Base-by-base conservation (phyloP, 2,113 vertebrate genomes). In the Phocoena sinus region DNA sequence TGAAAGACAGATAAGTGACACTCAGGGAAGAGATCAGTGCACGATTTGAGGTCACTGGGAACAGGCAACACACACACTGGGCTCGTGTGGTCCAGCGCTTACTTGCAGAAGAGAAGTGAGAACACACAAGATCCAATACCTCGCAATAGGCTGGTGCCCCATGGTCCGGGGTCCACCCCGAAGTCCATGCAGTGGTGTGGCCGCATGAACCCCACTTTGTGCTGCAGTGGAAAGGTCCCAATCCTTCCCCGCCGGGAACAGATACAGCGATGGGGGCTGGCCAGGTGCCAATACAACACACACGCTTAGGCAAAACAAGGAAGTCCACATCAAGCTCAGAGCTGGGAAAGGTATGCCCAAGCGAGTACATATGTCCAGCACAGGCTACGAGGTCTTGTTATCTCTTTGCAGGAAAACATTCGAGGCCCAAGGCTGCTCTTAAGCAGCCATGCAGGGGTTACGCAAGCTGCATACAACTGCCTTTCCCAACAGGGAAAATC, bases 171-270 rank as follows among this genome's bases (percentile, higher is more conserved):
- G 44, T 31, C n/a, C 3, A 15, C 28, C 11, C 82, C 33, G 6
- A 3, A 65, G 68, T 47, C 2, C 23, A 62, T 0, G 2, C 11
- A 4, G 1, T 10, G 15, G 15, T 7, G 18, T 12, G 53, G 21
- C 25, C 8, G 4, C 33, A 67, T 1, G n/a, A 25, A n/a, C 38
- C 41, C 77, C 67, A 33, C 71, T 20, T 12, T 1, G 0, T 10
- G 58, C 31, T 47, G 15, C 36, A 28, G 38, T 26, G 47, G 53
- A 63, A 82, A 38, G 56, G 62, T 20, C n/a, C 63, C 38, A 56
- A 25, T 13, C 31, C 25, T 12, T 68, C 23, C 71, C 26, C 23
- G 0, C 36, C 6, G 17, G 41, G 12, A n/a, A 85, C 18, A 87
- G 36, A 68, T 0, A 81, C 0, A 89, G 71, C 70, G 31, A 8